phyloP scores from a whole-genome alignment of 2,113 vertebrate species.

The Stercorarius parasiticus region DNA sequence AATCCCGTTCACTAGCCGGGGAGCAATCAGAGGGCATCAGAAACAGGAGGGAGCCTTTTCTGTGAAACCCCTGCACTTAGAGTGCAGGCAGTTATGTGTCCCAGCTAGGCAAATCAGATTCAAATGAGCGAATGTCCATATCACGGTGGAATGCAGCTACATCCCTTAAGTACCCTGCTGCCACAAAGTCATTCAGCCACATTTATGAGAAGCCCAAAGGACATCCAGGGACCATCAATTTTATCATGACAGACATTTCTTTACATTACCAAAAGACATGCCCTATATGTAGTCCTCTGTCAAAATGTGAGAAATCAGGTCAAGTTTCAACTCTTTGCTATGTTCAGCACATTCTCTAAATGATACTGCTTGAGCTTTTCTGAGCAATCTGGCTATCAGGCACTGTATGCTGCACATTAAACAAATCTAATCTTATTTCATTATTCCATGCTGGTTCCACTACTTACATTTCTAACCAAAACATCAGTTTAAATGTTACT shows the following conservation, averaged over 20 bases:
- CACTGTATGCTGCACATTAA: conserved; percentile 27
- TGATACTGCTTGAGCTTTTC: background rate
- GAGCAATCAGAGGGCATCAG: background rate
- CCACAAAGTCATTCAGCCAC: conserved; percentile 32
- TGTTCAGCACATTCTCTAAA: conserved; percentile 43
- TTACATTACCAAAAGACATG: conserved; percentile 52
- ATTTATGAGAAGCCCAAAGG: conserved; percentile 61
- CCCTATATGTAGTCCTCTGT: conserved; percentile 21
- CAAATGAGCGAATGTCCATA: background rate
- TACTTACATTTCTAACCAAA: conserved; percentile 61
- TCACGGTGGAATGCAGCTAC: background rate
- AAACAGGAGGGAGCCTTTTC: background rate
- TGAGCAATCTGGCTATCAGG: conserved; percentile 12
- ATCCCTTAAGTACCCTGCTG: background rate
- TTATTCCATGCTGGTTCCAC: conserved; percentile 59
- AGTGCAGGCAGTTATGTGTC: background rate
- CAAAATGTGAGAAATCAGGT: conserved; percentile 37
- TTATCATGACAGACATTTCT: conserved; percentile 46
- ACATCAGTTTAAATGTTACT: conserved; percentile 68
- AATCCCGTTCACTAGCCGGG: background rate
- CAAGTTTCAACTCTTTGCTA: conserved; percentile 26
- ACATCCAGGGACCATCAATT: conserved; percentile 70
- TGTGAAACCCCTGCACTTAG: background rate
- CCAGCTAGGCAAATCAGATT: conserved; percentile 1
- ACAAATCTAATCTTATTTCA: conserved; percentile 68